Conservation (phyloP, 1,140 invertebrate genomes). For the Probaryconus sp. region DNA sequence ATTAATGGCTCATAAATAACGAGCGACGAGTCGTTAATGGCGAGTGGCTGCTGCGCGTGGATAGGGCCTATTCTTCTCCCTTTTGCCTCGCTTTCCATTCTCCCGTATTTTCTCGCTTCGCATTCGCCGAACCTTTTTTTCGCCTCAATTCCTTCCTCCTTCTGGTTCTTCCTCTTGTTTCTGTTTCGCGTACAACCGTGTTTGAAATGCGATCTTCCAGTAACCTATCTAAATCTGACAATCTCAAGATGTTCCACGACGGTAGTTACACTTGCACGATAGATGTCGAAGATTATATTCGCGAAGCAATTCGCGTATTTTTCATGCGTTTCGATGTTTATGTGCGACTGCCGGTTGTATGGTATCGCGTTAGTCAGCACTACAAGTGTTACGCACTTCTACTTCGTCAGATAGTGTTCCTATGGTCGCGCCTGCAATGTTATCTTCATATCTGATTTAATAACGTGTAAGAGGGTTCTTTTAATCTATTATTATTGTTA, state of each 20-base stretch:
- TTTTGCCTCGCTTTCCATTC: neutral
- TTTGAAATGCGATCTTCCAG: constrained; percentile 54
- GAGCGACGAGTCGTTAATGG: constrained; percentile 73
- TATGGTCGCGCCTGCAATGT: constrained; percentile 45
- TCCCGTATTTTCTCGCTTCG: constrained; percentile 44
- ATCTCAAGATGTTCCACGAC: constrained; percentile 43
- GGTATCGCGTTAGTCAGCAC: constrained; percentile 42
- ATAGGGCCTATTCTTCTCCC: constrained; percentile 27
- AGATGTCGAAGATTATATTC: constrained; percentile 62
- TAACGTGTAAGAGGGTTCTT: constrained; percentile 37
- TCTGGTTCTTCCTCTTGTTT: constrained; percentile 27
- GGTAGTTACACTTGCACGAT: constrained; percentile 60
- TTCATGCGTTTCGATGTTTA: constrained; percentile 47
- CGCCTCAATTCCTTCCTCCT: neutral
- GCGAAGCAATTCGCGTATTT: constrained; percentile 53
- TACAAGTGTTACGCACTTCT: constrained; percentile 50
- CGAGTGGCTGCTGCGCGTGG: constrained; percentile 56
- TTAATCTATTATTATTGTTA: constrained; percentile 34
- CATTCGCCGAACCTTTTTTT: constrained; percentile 21
- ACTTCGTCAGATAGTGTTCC: constrained; percentile 50
- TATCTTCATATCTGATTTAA: constrained; percentile 51
- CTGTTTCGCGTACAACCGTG: constrained; percentile 43
- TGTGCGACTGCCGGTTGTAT: constrained; percentile 43
- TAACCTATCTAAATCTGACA: constrained; percentile 57
- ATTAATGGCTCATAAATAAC: constrained; percentile 74